Base-by-base conservation (phyloP, 2,888 invertebrate species). In the Microdon myrmicae region DNA sequence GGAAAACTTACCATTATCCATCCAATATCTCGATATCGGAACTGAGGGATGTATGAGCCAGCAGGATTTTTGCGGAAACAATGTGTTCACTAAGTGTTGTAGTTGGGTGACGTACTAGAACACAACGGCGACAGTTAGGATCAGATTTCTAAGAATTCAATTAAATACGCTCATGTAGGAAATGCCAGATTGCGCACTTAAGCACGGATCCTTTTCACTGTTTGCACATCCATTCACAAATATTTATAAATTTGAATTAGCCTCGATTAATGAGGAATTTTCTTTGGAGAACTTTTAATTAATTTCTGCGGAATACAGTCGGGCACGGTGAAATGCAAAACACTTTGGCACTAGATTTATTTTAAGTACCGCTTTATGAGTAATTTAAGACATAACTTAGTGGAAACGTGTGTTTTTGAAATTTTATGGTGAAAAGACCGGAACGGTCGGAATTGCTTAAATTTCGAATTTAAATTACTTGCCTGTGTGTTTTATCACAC, bases 231-330 rank as follows among this genome's bases (percentile, higher is more conserved):
- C n/a, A n/a, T n/a, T n/a, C n/a, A n/a, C n/a, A 51, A 41, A 43
- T 64, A 58, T 58, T 53, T 43, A 29, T 37, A 26, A 64, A 58
- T 58, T 64, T 58, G 58, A 43, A 51, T 64, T 53, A 64, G 64
- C 64, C 41, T 64, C 64, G 58, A 64, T 51, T 64, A 58, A 51
- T 64, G 31, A 10, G 37, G 28, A 47, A 58, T 45, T 53, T 58
- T 12, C 31, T 17, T 26, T 13, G 22, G 28, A 32, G 31, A 32
- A 22, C 45, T 38, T 47, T 53, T 34, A 28, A 45, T 49, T 56
- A 56, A 58, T 51, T 60, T 58, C 34, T 14, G 23, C 26, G 48
- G 45, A 61, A 55, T 64, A n/a, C n/a, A n/a, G n/a, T n/a, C n/a
- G n/a, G n/a, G n/a, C n/a, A n/a, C n/a, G n/a, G n/a, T n/a, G n/a